These are phyloP conservation scores for Drosophila virilis DNA, from an alignment of 1,140 invertebrate genomes.

Conservation along the genomic window DNA sequence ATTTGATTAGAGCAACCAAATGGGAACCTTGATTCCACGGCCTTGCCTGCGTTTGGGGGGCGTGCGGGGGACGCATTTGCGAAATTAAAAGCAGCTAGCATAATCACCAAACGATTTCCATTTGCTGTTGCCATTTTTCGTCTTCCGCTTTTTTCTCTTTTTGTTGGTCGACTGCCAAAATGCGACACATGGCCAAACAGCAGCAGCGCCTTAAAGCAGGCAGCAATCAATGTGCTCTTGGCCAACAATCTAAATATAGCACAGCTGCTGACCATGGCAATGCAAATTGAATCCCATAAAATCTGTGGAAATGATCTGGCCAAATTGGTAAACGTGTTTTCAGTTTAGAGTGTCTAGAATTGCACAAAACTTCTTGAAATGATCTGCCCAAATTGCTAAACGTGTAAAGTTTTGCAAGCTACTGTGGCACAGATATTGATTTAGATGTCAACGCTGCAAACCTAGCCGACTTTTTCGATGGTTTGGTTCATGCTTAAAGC, in stretches of 20 bases:
- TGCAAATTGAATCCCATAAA: neutral
- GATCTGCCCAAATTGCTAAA: neutral
- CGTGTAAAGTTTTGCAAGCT: neutral
- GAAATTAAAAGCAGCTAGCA: conserved; percentile 75
- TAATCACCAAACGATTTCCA: conserved; percentile 62
- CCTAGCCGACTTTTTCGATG: too few relatives aligned
- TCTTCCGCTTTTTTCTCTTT: conserved; percentile 5
- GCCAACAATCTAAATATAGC: neutral
- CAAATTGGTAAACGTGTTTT: neutral
- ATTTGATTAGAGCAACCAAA: conserved; percentile 51
- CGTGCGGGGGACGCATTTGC: conserved; percentile 56
- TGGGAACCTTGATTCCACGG: conserved; percentile 40
- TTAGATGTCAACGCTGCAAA: too few relatives aligned
- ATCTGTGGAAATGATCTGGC: neutral
- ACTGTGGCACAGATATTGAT: too few relatives aligned
- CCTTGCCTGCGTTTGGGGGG: too few relatives aligned
- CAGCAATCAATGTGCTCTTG: conserved; percentile 8
- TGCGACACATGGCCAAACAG: conserved; percentile 19
- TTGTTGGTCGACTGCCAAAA: conserved; percentile 35
- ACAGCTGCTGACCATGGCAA: conserved; percentile 4
- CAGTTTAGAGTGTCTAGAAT: neutral
- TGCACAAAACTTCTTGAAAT: neutral
- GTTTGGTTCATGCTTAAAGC: too few relatives aligned
- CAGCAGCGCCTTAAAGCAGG: conserved; percentile 18
- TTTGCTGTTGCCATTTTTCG: conserved; percentile 9